Evolutionary conservation across 2,113 vertebrate genomes (phyloP).

Genomic region (Agapornis roseicollis): DNA sequence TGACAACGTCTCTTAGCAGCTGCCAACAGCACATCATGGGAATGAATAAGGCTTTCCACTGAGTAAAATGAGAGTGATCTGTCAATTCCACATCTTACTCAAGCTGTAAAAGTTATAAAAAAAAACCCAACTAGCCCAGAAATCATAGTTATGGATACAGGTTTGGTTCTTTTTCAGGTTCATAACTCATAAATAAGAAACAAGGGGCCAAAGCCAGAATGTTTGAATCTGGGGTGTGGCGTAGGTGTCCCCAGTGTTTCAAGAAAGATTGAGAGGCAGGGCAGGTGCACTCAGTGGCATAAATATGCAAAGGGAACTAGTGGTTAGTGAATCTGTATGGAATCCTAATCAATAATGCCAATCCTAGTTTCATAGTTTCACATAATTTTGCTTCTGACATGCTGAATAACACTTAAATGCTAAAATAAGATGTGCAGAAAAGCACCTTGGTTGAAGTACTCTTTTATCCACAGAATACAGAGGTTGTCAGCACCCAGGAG

Average conservation of each 20-base stretch:
- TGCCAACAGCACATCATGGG: not conserved
- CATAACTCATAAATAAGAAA: not conserved
- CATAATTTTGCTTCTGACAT: not conserved
- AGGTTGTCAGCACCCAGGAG: not conserved
- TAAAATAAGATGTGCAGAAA: not conserved
- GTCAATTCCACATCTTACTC: not conserved
- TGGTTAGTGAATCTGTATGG: not conserved
- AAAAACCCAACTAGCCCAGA: not conserved
- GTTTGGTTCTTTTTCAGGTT: not conserved
- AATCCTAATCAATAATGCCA: not conserved
- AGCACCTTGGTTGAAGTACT: not conserved
- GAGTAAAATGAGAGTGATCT: not conserved
- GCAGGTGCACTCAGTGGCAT: not conserved
- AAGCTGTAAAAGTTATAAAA: not conserved
- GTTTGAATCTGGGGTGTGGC: rapidly evolving
- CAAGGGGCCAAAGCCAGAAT: not conserved
- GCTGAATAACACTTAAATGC: not conserved
- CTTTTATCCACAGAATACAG: not conserved
- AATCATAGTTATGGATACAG: not conserved
- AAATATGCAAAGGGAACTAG: not conserved
- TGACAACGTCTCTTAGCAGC: slow-evolving; percentile 27
- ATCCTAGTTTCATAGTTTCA: not conserved
- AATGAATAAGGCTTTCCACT: not conserved
- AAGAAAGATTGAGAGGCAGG: not conserved
- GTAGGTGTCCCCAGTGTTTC: not conserved